Evolutionary conservation across 2,113 vertebrate species (phyloP).

Genomic region (Serilophus lunatus): DNA sequence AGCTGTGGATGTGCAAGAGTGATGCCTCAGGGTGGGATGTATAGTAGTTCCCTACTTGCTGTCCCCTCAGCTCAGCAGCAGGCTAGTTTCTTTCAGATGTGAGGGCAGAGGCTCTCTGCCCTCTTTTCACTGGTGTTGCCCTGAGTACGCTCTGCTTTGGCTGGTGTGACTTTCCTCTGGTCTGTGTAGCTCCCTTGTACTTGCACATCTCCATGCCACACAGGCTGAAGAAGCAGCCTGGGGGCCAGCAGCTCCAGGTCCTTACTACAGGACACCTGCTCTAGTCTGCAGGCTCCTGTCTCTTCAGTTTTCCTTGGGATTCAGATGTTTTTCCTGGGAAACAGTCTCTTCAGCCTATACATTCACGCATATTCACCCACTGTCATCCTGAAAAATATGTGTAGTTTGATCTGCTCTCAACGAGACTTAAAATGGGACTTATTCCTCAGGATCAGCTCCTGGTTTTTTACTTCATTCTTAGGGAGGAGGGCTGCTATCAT

Average conservation of each 20-base stretch:
- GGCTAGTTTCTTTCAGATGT: neutral
- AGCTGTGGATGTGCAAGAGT: neutral
- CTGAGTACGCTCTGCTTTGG: rapidly evolving
- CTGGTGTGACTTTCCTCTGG: neutral
- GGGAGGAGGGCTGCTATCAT: neutral
- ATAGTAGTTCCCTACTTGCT: neutral
- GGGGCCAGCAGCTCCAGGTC: neutral
- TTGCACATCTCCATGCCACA: rapidly evolving
- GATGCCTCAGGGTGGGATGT: neutral
- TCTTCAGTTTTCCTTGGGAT: neutral
- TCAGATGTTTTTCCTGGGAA: neutral
- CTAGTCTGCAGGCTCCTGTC: neutral
- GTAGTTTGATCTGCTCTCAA: neutral
- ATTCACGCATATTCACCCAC: neutral
- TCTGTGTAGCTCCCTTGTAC: neutral
- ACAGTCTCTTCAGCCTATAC: neutral
- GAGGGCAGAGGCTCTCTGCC: neutral
- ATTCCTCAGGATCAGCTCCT: neutral
- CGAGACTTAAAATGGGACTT: neutral
- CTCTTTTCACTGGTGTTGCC: neutral
- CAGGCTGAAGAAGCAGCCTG: neutral
- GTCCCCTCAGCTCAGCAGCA: neutral
- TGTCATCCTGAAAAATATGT: neutral
- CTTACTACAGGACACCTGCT: neutral
- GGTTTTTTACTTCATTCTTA: neutral